Conservation (phyloP, 2,797 vertebrate genomes). For the Echiichthys vipera region DNA sequence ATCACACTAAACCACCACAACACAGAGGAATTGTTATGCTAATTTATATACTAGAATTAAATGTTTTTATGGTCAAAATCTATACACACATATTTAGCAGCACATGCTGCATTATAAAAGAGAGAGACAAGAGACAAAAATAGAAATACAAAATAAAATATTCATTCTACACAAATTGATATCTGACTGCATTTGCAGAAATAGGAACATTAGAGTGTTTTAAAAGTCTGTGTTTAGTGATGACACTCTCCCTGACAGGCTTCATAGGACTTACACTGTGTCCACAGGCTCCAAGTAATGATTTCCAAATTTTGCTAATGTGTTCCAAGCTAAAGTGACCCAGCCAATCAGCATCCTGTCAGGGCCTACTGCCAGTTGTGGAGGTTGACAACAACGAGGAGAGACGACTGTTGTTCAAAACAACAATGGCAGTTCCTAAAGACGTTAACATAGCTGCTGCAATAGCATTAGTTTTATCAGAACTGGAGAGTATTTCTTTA, state of each 20-base stretch:
- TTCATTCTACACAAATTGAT: not conserved
- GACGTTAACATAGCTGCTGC: too few species aligned
- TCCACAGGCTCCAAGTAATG: too few species aligned
- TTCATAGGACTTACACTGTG: not conserved
- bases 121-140: not conserved
- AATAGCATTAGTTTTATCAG: too few species aligned
- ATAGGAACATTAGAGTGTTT: not conserved
- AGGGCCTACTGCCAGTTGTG: too few species aligned
- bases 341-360: too few species aligned
- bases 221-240: not conserved
- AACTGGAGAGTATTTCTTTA: too few species aligned
- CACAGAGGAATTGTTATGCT: conserved; percentile 29
- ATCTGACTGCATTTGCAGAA: not conserved
- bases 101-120: too few species aligned
- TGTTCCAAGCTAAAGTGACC: too few species aligned
- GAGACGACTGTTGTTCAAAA: too few species aligned
- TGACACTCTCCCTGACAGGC: not conserved
- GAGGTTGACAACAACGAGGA: too few species aligned
- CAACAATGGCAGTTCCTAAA: too few species aligned
- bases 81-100: not conserved
- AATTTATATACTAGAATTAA: conserved; percentile 18
- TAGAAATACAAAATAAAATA: not conserved
- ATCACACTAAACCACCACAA: conserved; percentile 60
- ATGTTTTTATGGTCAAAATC: conserved; percentile 13
- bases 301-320: too few species aligned